phyloP scores from a whole-genome alignment of 2,797 vertebrate species.

The Setipinna tenuifilis region DNA sequence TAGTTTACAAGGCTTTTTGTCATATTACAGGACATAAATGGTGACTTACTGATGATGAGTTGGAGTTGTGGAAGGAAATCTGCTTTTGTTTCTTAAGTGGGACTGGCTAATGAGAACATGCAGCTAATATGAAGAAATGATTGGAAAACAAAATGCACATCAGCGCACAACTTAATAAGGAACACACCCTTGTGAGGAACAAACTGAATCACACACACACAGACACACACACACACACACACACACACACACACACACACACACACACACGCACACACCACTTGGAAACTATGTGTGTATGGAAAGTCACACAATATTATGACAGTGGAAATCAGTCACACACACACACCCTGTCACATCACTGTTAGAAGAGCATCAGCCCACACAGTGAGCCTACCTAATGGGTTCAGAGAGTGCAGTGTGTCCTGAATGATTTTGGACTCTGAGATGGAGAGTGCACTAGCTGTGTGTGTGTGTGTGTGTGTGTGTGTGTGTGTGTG shows the following conservation, averaged over 20 bases:
- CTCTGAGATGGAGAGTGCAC: no score
- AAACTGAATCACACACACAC: no score
- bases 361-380: not conserved
- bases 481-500: not conserved
- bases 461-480: constrained; percentile 15
- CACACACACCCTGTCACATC: not conserved
- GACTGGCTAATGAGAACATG: not conserved
- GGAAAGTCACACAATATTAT: no score
- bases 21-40: no score
- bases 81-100: not conserved
- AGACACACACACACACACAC: no score
- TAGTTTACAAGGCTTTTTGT: no score
- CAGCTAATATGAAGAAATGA: not conserved
- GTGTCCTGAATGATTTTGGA: not conserved
- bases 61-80: no score
- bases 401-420: not conserved
- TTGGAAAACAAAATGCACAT: not conserved
- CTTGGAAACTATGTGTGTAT: no score
- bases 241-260: no score
- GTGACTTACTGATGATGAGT: no score
- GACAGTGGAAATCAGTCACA: not conserved
- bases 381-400: not conserved
- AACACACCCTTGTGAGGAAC: not conserved
- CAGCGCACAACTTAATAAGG: not conserved
- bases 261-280: not conserved